Base-by-base conservation (phyloP, 2,797 vertebrate species). In the Anas georgica region DNA sequence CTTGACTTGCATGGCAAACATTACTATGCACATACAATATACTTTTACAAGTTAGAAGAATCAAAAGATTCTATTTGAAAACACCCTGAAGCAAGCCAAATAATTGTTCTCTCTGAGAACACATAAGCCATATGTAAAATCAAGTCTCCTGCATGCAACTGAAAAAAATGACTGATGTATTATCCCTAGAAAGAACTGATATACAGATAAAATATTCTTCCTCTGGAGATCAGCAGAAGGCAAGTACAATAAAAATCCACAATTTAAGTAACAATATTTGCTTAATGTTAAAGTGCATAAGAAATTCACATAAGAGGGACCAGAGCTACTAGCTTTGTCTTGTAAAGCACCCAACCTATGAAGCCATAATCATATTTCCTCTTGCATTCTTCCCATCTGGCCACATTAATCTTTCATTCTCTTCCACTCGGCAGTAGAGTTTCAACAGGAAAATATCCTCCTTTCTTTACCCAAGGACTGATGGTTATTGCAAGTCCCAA, bases 81-180 rank as follows among this genome's bases (percentile, higher is more conserved):
- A 85, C 4, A 70, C n/a, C 75, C 54, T 37, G 46, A 92, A 77
- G 52, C 11, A 92, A 93, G 80, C 25, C 25, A 96, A 87, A 74
- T 59, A 76, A 52, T 48, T 91, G 11, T 50, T 72, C 56, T 62
- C 20, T 86, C 37, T 41, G 23, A 72, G n/a, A 88, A 79, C 10
- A 63, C 0, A 1, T 23, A 84, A 83, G 7, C 14, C n/a, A 33
- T 41, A 17, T 11, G 7, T 66, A 95, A 94, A 91, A 85, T 79
- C 26, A 84, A 63, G 39, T 29, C 37, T 86, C 59, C 23, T 60
- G 3, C 22, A 83, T 18, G n/a, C 39, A 80, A 67, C 10, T 69
- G 45, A 43, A 87, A 46, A 46, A 56, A 86, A 29, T 23, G 48
- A 68, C 37, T 62, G 63, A 77, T 33, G 37, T n/a, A 54, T 70